phyloP scores from a whole-genome alignment of 2,113 vertebrate species.

The Plestiodon gilberti region DNA sequence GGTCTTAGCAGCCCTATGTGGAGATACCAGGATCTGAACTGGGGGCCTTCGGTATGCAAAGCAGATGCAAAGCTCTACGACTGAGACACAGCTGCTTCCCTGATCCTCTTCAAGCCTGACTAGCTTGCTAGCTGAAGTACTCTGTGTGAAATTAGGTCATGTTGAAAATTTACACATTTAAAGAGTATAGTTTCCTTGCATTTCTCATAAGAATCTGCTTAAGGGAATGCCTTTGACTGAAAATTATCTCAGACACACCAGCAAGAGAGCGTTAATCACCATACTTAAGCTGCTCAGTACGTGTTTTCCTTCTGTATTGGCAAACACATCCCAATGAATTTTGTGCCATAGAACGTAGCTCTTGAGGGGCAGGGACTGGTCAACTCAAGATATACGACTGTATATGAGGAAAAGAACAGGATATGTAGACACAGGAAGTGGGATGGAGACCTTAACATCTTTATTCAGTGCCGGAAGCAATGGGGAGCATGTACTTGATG shows the following conservation, averaged over 20 bases:
- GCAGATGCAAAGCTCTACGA: no score
- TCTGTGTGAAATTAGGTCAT: no score
- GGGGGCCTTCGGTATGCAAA: no score
- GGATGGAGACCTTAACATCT: background rate
- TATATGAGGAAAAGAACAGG: background rate
- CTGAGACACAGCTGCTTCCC: no score
- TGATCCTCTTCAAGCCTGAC: no score
- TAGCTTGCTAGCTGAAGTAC: no score
- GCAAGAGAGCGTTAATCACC: background rate
- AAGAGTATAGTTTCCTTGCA: background rate
- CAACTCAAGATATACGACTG: background rate
- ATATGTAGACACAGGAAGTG: accelerated
- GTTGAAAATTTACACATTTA: no score
- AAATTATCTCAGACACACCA: background rate
- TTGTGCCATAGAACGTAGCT: background rate
- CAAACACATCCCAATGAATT: background rate
- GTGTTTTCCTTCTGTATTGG: background rate
- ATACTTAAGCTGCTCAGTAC: background rate
- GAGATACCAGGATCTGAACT: no score
- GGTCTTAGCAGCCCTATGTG: no score
- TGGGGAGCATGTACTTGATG: background rate
- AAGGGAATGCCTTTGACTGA: background rate
- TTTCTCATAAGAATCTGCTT: background rate
- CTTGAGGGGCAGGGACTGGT: background rate
- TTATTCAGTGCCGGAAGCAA: background rate